Evolutionary conservation across 2,113 vertebrate species (phyloP), one percentile per base, ranked within the genome.

Genomic region (Notothenia coriiceps): DNA sequence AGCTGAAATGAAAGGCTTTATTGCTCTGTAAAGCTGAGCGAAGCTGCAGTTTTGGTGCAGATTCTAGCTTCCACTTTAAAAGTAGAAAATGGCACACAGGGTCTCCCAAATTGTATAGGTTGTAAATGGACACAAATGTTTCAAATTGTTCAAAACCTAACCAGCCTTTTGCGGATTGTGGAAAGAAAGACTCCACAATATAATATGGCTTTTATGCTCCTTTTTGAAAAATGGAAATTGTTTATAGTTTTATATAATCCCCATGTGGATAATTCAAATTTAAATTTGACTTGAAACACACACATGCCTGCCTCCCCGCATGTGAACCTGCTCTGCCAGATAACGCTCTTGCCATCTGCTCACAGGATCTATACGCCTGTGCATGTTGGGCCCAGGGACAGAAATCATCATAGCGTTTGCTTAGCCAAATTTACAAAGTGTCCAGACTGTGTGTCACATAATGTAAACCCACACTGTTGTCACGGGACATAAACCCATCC

Each of bases 301-400:
- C 25, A 11, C 20, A 9, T 14, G 49, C 44, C 20, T 67, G 49
- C 66, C 62, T 70, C n/a, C 35, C 67, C 69, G 59, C 62, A 2
- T 20, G 69, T 72, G 79, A 88, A 79, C 77, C 82, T 73, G 80
- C 60, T 77, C 80, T 63, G 62, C 82, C 82, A 50, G 72, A 50
- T 75, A 78, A 80, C 56, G 10, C 69, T 64, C 63, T 44, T 59
- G 44, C 70, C 66, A 65, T 62, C 77, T 86, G 77, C 51, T 63
- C 59, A 47, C 63, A 22, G 73, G 40, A 22, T 65, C 64, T 55
- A 33, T 67, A 40, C 25, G 56, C 33, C 72, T n/a, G 47, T 15
- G n/a, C 74, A 64, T 40, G 54, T 84, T 15, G 0, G 13, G 29
- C 74, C 63, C 33, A 4, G 52, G 60, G 70, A 82, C 9, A 50